Conservation (phyloP, 1,140 invertebrate genomes). For the Probaryconus sp. region DNA sequence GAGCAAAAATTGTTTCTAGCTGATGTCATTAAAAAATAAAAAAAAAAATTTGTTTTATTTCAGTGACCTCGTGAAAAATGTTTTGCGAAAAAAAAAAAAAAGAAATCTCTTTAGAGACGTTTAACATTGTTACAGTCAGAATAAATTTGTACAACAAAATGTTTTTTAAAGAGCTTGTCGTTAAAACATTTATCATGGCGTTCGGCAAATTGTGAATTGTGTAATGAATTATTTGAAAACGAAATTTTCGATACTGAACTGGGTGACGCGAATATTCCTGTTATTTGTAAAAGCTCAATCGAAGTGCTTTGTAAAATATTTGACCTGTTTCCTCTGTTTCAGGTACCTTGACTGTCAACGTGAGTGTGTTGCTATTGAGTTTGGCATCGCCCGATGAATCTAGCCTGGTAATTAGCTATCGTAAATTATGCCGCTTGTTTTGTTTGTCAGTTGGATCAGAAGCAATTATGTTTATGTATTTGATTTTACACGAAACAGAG, state of each 20-base stretch:
- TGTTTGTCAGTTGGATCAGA: slow-evolving; percentile 14
- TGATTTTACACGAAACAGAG: too few relatives aligned
- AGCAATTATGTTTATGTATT: slow-evolving; percentile 30
- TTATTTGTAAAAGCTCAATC: slow-evolving; percentile 17
- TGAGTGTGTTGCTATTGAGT: slow-evolving; percentile 94
- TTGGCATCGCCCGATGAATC: slow-evolving; percentile 96
- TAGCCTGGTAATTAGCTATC: slow-evolving; percentile 87
- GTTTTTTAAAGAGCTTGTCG: too few relatives aligned
- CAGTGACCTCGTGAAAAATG: too few relatives aligned
- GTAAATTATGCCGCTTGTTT: slow-evolving; percentile 23
- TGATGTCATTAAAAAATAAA: too few relatives aligned
- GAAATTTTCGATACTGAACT: slow-evolving; percentile 24
- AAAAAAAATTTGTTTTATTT: too few relatives aligned
- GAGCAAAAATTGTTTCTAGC: too few relatives aligned
- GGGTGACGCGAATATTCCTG: slow-evolving; percentile 30
- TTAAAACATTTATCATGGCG: too few relatives aligned
- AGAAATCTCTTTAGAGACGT: background rate
- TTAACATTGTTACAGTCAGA: background rate
- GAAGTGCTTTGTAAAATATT: slow-evolving; percentile 24
- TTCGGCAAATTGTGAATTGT: too few relatives aligned
- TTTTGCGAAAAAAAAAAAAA: too few relatives aligned
- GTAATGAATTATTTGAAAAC: slow-evolving; percentile 15
- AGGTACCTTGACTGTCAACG: slow-evolving; percentile 94
- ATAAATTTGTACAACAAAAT: too few relatives aligned
- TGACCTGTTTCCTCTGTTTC: slow-evolving; percentile 75